A percentile compares a stretch with the other conserved stretches of the same genome.
These are phyloP conservation scores for Menura novaehollandiae DNA, from an alignment of 2,113 vertebrate genomes.

Conservation along the genomic window DNA sequence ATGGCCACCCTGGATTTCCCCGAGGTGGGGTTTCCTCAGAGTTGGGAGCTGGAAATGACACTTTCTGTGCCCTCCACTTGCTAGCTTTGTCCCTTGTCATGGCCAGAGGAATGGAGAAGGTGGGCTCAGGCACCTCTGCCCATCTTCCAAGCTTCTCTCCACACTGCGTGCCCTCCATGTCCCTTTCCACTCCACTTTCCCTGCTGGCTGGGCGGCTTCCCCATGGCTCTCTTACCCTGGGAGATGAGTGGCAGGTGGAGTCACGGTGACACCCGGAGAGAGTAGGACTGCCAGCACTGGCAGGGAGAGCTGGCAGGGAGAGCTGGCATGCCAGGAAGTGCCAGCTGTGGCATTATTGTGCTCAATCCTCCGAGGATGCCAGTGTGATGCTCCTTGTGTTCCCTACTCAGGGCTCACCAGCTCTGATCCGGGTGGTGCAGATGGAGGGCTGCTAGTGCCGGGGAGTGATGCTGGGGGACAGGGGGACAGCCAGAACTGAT, in stretches of 20 bases:
- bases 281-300: background rate
- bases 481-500: background rate
- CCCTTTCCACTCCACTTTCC: background rate
- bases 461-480: background rate
- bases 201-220: background rate
- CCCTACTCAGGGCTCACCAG: background rate
- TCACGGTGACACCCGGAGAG: background rate
- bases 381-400: background rate
- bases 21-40: background rate
- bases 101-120: background rate
- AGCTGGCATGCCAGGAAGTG: background rate
- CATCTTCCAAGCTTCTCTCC: background rate
- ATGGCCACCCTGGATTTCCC: background rate
- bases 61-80: background rate
- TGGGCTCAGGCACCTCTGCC: background rate
- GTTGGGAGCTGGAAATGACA: background rate
- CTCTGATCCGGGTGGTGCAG: rapidly evolving
- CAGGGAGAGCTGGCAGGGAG: background rate
- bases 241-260: background rate
- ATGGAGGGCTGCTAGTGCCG: background rate
- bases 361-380: background rate
- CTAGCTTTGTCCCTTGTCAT: background rate
- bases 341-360: background rate
- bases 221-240: background rate
- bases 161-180: rapidly evolving